Conservation (phyloP, 23 tunicate species). For the Clavelina lepadiformis region DNA sequence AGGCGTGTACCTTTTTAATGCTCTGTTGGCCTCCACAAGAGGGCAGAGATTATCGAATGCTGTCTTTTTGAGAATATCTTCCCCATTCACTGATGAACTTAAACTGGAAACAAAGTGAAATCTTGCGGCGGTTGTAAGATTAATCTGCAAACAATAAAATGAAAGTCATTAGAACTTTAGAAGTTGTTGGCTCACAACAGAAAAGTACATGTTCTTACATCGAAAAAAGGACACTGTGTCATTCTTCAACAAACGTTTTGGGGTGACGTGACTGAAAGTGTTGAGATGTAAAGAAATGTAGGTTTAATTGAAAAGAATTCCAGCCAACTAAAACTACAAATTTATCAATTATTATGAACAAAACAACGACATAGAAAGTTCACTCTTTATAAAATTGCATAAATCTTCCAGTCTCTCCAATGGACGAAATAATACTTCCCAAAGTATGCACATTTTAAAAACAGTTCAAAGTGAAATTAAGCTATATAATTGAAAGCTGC, state of each 20-base stretch:
- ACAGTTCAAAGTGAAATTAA: not conserved
- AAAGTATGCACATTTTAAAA: not conserved
- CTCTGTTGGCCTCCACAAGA: conserved; percentile 12
- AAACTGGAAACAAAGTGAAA: conserved; percentile 4
- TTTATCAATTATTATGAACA: too few relatives aligned
- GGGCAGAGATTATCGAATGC: not conserved
- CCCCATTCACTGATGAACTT: not conserved
- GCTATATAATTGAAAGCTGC: not conserved
- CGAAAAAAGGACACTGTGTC: conserved; percentile 30
- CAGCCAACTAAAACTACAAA: too few relatives aligned
- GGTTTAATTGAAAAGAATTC: too few relatives aligned
- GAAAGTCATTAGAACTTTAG: not conserved
- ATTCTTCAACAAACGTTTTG: conserved; percentile 34
- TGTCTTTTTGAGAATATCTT: conserved; percentile 4
- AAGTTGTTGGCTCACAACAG: not conserved
- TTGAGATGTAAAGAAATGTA: not conserved
- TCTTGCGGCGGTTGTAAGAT: conserved; percentile 23
- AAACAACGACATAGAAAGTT: not conserved
- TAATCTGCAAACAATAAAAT: conserved; percentile 7
- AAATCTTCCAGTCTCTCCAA: conserved; percentile 21
- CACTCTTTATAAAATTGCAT: conserved; percentile 28
- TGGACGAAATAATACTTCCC: conserved; percentile 52
- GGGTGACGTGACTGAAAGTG: conserved; percentile 45
- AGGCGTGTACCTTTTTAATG: not conserved
- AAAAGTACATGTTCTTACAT: conserved; percentile 17